Evolutionary conservation across 2,797 vertebrate genomes (phyloP).

Genomic region (Myotis daubentonii): DNA sequence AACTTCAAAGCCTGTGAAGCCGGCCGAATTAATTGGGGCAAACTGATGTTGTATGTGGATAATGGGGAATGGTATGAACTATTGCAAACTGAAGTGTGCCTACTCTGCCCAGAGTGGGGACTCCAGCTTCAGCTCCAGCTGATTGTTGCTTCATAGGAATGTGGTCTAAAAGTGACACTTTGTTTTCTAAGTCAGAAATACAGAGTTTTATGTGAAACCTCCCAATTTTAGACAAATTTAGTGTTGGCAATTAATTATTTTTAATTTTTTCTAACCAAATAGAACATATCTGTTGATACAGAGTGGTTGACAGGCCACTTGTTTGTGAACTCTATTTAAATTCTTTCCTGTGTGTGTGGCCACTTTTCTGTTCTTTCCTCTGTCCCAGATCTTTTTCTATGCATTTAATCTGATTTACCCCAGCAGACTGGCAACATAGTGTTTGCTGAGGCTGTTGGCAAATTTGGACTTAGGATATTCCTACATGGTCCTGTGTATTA

Average conservation of each 20-base stretch:
- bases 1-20: background rate
- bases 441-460: slow-evolving; percentile 35
- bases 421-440: background rate
- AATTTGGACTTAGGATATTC: background rate
- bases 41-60: background rate
- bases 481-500: background rate
- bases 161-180: background rate
- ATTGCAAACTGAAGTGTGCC: background rate
- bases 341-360: background rate
- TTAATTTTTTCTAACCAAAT: background rate
- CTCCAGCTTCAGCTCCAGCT: background rate
- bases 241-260: background rate
- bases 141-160: background rate
- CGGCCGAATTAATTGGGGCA: background rate
- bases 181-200: slow-evolving; percentile 18
- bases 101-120: background rate
- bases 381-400: background rate
- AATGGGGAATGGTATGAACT: background rate
- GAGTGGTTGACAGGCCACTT: background rate
- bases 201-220: background rate
- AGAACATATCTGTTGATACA: background rate
- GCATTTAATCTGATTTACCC: background rate
- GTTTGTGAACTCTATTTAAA: background rate
- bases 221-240: background rate
- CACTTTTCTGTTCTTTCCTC: background rate